Evolutionary conservation across 2,797 vertebrate species (phyloP).

Genomic region (Lateolabrax maculatus): DNA sequence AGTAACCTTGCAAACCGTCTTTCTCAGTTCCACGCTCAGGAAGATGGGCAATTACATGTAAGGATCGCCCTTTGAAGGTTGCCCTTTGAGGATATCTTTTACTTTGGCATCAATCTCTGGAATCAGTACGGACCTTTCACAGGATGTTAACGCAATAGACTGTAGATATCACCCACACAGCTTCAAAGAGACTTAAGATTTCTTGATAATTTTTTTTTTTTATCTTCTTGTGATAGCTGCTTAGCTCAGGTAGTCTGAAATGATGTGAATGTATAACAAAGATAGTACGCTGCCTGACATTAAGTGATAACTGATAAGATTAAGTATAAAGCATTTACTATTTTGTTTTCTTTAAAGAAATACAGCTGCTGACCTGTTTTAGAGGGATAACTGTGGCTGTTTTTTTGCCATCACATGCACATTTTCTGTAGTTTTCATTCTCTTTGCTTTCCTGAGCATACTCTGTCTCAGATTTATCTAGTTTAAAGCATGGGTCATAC

Average conservation of each 20-base stretch:
- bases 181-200: constrained; percentile 71
- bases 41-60: constrained; percentile 72
- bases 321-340: constrained; percentile 27
- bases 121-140: constrained; percentile 66
- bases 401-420: constrained; percentile 15
- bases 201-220: constrained; percentile 44
- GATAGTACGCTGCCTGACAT: constrained; percentile 31
- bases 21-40: constrained; percentile 53
- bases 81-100: constrained; percentile 80
- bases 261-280: constrained; percentile 35
- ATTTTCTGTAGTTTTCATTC: constrained; percentile 16
- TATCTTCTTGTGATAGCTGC: constrained; percentile 51
- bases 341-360: constrained; percentile 27
- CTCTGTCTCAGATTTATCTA: constrained; percentile 45
- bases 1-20: constrained; percentile 56
- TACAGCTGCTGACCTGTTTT: background rate
- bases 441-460: constrained; percentile 9
- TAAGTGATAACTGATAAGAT: constrained; percentile 41
- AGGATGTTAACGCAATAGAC: constrained; percentile 67
- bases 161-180: constrained; percentile 54
- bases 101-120: constrained; percentile 70
- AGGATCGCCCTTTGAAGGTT: constrained; percentile 75
- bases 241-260: constrained; percentile 56
- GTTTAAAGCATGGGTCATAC: constrained; percentile 46
- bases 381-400: background rate